Evolutionary conservation across 2,113 vertebrate species (phyloP), one percentile per base, ranked within the genome.

Genomic region (Saguinus midas): DNA sequence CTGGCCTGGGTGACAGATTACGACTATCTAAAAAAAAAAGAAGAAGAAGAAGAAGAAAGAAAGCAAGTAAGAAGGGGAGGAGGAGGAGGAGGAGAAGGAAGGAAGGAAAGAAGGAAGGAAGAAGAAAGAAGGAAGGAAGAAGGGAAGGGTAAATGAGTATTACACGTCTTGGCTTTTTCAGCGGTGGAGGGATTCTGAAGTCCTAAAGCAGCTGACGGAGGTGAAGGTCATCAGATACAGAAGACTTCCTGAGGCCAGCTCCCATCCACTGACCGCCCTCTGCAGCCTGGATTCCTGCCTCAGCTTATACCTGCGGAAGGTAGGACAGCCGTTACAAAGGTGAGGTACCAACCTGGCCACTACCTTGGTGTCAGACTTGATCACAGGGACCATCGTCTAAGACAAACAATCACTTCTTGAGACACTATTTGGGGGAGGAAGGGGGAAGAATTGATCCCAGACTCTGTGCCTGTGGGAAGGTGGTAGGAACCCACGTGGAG

Each of bases 61-160:
- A 29, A 6, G 12, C 0, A 61, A 0, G 27, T 8, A 61, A 11
- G 10, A 27, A 5, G 5, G 4, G 11, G 27, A 27, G 27, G 9
- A 1, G 1, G 11, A 1, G 10, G 11, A 3, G 43, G 43, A 4
- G 6, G 8, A 21, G 8, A 7, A 58, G 57, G 1, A 23, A 25
- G 1, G 1, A 8, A 57, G 2, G 0, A 3, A 57, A 2, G 1
- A 58, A 10, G 57, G 8, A 8, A 58, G 0, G 0, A 8, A 55
- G 6, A 43, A 1, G 0, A 57, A 10, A 21, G 8, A 58, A 58
- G 20, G 55, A 57, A 57, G 7, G 21, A 58, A 23, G 8, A 3
- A 57, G 3, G 8, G 21, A 57, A 20, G 20, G 45, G 27, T 21
- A 70, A 14, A 61, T 20, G 61, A 52, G 20, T 73, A 43, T 21